These are phyloP conservation scores for Ploceus nigricollis DNA, from an alignment of 2,113 vertebrate genomes.

Conservation along the genomic window DNA sequence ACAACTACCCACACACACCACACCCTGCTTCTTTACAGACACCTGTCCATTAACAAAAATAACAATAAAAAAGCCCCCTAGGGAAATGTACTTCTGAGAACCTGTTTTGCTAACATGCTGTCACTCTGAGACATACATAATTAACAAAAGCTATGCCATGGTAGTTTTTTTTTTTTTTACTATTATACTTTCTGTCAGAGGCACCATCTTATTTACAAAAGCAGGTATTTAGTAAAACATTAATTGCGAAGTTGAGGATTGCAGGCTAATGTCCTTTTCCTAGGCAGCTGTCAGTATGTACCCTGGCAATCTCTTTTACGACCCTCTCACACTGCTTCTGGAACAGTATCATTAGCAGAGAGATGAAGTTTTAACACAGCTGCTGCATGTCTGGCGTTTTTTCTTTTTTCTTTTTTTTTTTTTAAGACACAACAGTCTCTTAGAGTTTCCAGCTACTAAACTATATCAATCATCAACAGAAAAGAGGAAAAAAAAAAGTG, in stretches of 20 bases:
- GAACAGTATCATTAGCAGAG: not conserved
- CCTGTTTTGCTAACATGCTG: not conserved
- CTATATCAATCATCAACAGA: not conserved
- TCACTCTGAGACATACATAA: not conserved
- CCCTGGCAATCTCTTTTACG: not conserved
- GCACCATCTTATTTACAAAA: not conserved
- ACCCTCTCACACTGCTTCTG: not conserved
- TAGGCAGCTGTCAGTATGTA: not conserved
- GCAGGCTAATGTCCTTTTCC: not conserved
- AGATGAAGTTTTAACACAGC: not conserved
- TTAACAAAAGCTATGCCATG: not conserved
- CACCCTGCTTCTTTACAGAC: conserved; percentile 36
- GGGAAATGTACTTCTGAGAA: conserved; percentile 30
- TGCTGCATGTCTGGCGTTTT: not conserved
- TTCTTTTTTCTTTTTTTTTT: not conserved
- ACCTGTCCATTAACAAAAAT: conserved; percentile 46
- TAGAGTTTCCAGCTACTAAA: not conserved
- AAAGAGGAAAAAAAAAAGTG: not conserved
- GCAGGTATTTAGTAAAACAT: not conserved
- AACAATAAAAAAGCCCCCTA: conserved; percentile 46
- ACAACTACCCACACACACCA: conserved; percentile 14
- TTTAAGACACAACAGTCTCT: not conserved
- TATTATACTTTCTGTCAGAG: not conserved
- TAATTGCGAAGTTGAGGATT: not conserved
- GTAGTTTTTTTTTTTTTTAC: not conserved